A percentile compares a stretch with the other conserved stretches of the same genome.
phyloP scores from a whole-genome alignment of 2,113 vertebrate genomes.

The Serilophus lunatus region DNA sequence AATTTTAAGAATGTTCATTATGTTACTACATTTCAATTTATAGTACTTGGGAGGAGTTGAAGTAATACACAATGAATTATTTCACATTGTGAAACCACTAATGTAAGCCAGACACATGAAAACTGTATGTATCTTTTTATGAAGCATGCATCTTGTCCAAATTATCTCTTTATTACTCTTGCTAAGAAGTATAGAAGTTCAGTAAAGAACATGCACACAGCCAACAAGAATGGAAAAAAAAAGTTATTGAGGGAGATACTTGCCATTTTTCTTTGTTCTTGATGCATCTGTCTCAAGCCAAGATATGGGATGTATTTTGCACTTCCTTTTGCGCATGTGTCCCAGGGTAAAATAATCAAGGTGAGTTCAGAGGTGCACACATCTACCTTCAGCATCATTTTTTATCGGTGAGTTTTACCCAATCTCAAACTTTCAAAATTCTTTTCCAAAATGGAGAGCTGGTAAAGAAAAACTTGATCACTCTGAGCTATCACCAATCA shows the following conservation, averaged over 20 bases:
- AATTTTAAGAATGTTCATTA: neutral
- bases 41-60: neutral
- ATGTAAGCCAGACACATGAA: constrained; percentile 12
- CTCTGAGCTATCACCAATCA: neutral
- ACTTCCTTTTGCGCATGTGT: rapidly evolving
- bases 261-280: neutral
- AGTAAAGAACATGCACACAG: neutral
- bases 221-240: neutral
- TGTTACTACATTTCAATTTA: neutral
- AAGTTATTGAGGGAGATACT: neutral
- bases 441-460: neutral
- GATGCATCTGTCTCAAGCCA: neutral
- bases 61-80: neutral
- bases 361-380: neutral
- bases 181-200: neutral
- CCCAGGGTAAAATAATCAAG: neutral
- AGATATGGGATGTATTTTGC: neutral
- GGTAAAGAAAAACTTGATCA: neutral
- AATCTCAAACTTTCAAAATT: neutral
- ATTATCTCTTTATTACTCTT: neutral
- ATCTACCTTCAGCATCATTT: neutral
- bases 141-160: constrained; percentile 2
- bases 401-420: neutral
- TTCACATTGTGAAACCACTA: neutral
- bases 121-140: neutral